A percentile compares a stretch with the other conserved stretches of the same genome.
Evolutionary conservation across 1,140 invertebrate species (phyloP).

Genomic region (Pantala flavescens): DNA sequence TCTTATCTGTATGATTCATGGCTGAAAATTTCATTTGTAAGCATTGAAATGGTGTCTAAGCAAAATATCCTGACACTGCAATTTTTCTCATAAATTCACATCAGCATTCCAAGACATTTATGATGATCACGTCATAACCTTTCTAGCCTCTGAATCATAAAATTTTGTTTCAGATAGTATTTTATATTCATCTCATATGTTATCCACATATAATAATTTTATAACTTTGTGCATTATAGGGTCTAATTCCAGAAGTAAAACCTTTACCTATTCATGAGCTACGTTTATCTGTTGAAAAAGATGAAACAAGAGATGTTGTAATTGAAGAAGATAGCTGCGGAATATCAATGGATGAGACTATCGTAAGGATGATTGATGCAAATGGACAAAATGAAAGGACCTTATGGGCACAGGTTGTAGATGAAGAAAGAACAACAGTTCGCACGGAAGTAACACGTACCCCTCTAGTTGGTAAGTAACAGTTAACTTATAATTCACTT

Average conservation of each 20-base stretch:
- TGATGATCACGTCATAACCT: too few relatives aligned
- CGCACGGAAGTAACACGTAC: background rate
- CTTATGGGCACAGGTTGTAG: background rate
- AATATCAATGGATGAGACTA: background rate
- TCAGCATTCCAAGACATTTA: too few relatives aligned
- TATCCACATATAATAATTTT: too few relatives aligned
- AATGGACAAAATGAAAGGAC: slow-evolving; percentile 9
- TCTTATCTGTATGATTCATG: too few relatives aligned
- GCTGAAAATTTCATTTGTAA: too few relatives aligned
- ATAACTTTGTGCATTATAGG: background rate
- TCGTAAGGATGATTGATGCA: background rate
- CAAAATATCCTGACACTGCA: too few relatives aligned
- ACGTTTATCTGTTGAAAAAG: background rate
- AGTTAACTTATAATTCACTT: too few relatives aligned
- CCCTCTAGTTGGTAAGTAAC: background rate
- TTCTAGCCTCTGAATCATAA: too few relatives aligned
- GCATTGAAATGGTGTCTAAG: too few relatives aligned
- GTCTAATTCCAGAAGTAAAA: background rate
- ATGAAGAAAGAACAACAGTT: background rate
- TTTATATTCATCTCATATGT: too few relatives aligned
- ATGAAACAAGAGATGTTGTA: background rate
- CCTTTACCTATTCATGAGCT: background rate
- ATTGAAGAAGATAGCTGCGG: background rate
- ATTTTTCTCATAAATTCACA: too few relatives aligned
- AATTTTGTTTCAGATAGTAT: too few relatives aligned